phyloP scores from a whole-genome alignment of 2,797 vertebrate species.

The Cossypha polioptera region DNA sequence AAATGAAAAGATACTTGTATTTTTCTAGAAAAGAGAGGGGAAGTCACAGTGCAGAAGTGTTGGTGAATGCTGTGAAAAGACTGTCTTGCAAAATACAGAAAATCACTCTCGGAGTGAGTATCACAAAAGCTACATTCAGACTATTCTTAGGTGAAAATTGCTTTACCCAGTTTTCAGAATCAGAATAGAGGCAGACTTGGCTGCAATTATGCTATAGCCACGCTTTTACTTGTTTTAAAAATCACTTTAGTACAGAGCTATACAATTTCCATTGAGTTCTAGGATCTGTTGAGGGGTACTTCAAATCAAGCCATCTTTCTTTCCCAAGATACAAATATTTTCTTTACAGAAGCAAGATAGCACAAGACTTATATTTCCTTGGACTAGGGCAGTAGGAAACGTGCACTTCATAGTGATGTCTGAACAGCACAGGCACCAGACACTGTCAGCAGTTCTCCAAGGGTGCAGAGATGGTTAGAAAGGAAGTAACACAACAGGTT shows the following conservation, averaged over 20 bases:
- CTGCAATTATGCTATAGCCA: neutral
- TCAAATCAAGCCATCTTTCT: neutral
- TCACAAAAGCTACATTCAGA: neutral
- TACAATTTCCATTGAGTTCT: neutral
- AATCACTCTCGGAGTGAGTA: neutral
- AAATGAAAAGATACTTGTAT: neutral
- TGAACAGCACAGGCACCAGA: neutral
- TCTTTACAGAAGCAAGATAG: neutral
- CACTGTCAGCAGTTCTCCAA: neutral
- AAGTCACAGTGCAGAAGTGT: neutral
- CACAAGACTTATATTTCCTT: neutral
- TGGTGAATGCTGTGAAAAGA: neutral
- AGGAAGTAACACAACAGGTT: neutral
- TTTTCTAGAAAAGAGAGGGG: neutral
- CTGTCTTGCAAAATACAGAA: neutral
- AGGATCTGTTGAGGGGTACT: neutral
- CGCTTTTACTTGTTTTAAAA: neutral
- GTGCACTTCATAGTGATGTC: fast-evolving
- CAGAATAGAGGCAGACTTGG: neutral
- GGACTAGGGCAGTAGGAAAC: neutral
- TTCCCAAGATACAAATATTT: neutral
- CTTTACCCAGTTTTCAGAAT: neutral
- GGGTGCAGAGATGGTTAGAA: neutral
- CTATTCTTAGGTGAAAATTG: neutral
- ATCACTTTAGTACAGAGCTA: neutral